Evolutionary conservation across 2,888 invertebrate genomes (phyloP), one percentile per base, ranked within the genome.

Genomic region (Ischnura elegans): DNA sequence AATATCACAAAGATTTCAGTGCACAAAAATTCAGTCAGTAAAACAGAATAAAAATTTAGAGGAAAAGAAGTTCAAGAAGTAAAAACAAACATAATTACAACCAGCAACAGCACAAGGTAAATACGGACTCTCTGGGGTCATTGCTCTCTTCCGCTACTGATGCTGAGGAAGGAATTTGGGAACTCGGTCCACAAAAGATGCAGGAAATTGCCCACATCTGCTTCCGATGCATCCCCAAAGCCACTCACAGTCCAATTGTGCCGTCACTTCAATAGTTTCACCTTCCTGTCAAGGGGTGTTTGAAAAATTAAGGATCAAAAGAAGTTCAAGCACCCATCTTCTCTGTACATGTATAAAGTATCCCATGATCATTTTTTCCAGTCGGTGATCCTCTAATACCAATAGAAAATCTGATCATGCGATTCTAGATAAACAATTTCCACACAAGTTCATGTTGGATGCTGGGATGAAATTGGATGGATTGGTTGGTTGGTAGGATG

Each of bases 231-330:
- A 97, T 29, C 98, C 98, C 95, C 97, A 98, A 94, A 98, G 97
- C 98, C 98, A 98, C 95, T 98, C 98, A 93, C 97, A 97, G 95
- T 97, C 98, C 95, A 98, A 96, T 96, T 97, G 97, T 94, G 97
- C 97, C 85, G 97, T 96, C 93, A 98, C 97, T 93, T 96, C 97
- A 93, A 98, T 97, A 94, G 96, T 95, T 95, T 97, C 97, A 94
- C 97, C 97, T 95, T 97, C 97, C 97, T 97, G 94, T 94, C 94
- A 94, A 94, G n/a, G n/a, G n/a, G n/a, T n/a, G n/a, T n/a, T n/a
- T 96, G 16, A 94, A 94, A 94, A n/a, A n/a, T n/a, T n/a, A n/a
- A n/a, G n/a, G n/a, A n/a, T n/a, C n/a, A n/a, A n/a, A n/a, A n/a
- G n/a, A n/a, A n/a, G n/a, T n/a, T n/a, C n/a, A n/a, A n/a, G n/a